Base-by-base conservation (phyloP, 2,113 vertebrate species). In the Hypocryptadius cinnamomeus region DNA sequence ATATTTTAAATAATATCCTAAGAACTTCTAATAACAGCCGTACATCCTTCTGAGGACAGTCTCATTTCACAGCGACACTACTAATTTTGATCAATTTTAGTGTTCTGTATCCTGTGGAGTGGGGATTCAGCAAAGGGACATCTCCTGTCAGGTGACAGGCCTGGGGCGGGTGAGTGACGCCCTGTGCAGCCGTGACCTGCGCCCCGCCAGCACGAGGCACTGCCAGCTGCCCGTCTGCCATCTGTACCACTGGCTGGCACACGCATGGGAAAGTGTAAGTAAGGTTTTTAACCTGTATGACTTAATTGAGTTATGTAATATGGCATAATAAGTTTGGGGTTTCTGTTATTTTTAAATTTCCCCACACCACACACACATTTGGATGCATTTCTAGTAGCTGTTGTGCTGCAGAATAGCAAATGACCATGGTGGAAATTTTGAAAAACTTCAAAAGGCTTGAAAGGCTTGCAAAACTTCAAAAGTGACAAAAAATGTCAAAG, bases 41-140 rank as follows among this genome's bases (percentile, higher is more conserved):
- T 35, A 33, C 19, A 14, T 8, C 42, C 9, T 71, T 33, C 66
- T 57, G 27, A 8, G 21, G 1, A 25, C 44, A 7, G 48, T 24
- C 42, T 81, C 3, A 0, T 89, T 86, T 73, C n/a, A 8, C 50
- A 16, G 23, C 11, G 57, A 45, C 45, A 2, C 48, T 17, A 24
- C 12, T 53, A 20, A 39, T 71, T 76, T 51, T 48, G 37, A 15
- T 92, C 70, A 8, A 78, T 96, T 87, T 40, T 23, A 99, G 99
- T 99, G 99, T 70, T 99, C 99, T 17, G 98, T 97, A 39, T 98
- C 98, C 91, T 99, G 99, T 73, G 99, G 99, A 31, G 91, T 87
- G 6, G 99, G 99, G 37, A 79, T 97, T 63, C 98, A 99, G 97
- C 97, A 89, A 13, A 98, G 99, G 59, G 98, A 98, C 2, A 63